Base-by-base conservation (phyloP, 2,888 invertebrate species). In the Agapostemon virescens region DNA sequence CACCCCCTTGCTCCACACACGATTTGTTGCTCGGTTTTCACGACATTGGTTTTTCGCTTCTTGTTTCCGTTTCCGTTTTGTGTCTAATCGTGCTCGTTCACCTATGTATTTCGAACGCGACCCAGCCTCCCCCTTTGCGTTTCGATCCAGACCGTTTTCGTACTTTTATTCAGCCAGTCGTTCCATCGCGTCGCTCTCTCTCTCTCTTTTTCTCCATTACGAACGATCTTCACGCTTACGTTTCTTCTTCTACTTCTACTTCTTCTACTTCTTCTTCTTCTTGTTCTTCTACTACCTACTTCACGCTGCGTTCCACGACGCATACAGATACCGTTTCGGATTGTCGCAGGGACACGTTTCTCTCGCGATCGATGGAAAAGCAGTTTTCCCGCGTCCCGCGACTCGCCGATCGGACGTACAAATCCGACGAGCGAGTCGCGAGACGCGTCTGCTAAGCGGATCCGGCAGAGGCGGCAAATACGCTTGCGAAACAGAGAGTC, bases 71-170 rank as follows among this genome's bases (percentile, higher is more conserved):
- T 20, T 6, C 17, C 20, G 17, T 30, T 30, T 30, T 58, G 30
- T 58, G 58, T 58, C 30, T 58, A 58, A 30, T 30, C 58, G 58
- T 58, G 58, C 30, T 58, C 58, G 58, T 58, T 30, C 30, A 58
- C 58, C 58, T 30, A 30, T 30, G 30, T 30, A 30, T 58, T 58
- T 30, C 17, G 58, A 58, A 30, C 30, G 58, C 30, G 58, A 17
- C 17, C 17, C 45, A 15, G 13, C 40, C 15, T 6, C 26, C 55
- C 20, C 2, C 30, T 30, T 20, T 6, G 17, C 58, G n/a, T 30
- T 17, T 58, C 30, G 58, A 30, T 30, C 58, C 58, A 58, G 23
- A 23, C 13, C 55, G 30, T 58, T 58, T 9, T 58, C 58, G 58
- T 30, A 20, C 30, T 58, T 30, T 20, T 58, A 30, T 17, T 58